Base-by-base conservation (phyloP, 53 echinoderm and acorn worm species). In the Stichopus horrens region DNA sequence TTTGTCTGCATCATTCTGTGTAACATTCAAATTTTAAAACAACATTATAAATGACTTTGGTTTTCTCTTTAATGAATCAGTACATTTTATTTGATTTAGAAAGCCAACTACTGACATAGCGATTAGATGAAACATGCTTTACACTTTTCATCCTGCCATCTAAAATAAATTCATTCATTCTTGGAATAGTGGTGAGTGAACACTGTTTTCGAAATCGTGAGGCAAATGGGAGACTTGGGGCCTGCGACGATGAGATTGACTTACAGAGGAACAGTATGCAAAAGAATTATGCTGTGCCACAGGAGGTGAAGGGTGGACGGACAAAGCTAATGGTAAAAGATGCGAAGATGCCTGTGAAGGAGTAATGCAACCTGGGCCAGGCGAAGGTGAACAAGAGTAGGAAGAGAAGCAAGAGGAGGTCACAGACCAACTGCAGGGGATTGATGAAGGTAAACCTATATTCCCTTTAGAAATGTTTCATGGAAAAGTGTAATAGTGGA, bases 231-330 rank as follows among this genome's bases (percentile, higher is more conserved):
- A 9, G 63, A 16, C 16, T 63, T 10, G 63, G 63, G 16, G 16
- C 63, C 5, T 63, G 63, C 63, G 16, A 10, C 4, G 63, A 4
- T 13, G 63, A 63, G 63, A 63, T 37, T 1, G 2, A 37, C 37
- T 37, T 63, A 63, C 63, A 63, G 63, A 8, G 16, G 10, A 8
- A 4, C 8, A 63, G 63, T 16, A 63, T n/a, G n/a, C 63, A 7
- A 63, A 63, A 63, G 63, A 5, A 9, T 20, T 5, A 10, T 75
- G 76, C n/a, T 75, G 76, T 75, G 19, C 19, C 19, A 21, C 76
- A 75, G 76, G 76, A 9, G 19, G 76, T 23, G 9, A 9, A 18
- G 76, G 76, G 9, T 75, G 76, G 76, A 75, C 76, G 21, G 76
- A 23, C 9, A 75, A 75, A 75, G 6, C 22, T 9, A 75, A 13